Evolutionary conservation across 2,113 vertebrate species (phyloP).

Genomic region (Lipophrys pholis): DNA sequence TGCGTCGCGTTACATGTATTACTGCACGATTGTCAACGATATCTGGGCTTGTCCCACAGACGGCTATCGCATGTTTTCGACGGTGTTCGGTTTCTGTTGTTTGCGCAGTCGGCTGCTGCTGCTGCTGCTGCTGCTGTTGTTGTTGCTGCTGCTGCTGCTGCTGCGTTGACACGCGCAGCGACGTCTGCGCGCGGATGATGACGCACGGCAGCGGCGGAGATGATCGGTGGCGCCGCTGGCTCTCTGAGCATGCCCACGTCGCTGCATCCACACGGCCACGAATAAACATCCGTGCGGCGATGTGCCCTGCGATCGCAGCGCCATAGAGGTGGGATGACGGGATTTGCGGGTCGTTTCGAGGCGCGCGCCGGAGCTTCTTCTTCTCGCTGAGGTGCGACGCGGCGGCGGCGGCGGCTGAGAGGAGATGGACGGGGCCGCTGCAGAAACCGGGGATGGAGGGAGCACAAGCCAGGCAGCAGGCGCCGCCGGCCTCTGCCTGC

Average conservation of each 20-base stretch:
- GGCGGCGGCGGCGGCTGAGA: slow-evolving; percentile 20
- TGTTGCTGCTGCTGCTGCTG: not conserved
- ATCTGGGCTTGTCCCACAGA: too few species aligned
- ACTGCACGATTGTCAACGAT: too few species aligned
- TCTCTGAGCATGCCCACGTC: slow-evolving; percentile 4
- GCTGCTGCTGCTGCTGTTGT: slow-evolving; percentile 22
- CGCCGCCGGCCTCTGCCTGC: slow-evolving; percentile 39
- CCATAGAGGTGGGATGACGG: slow-evolving; percentile 10
- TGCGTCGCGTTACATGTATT: too few species aligned
- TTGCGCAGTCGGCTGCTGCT: too few species aligned
- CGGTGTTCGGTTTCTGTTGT: too few species aligned
- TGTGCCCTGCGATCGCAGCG: not conserved
- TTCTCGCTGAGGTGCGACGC: slow-evolving; percentile 27
- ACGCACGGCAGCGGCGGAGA: slow-evolving; percentile 57
- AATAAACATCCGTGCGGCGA: not conserved
- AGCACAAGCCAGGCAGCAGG: slow-evolving; percentile 45
- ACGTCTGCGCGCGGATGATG: slow-evolving; percentile 42
- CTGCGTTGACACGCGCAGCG: slow-evolving; percentile 11
- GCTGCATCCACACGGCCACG: not conserved
- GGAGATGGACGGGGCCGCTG: slow-evolving; percentile 69
- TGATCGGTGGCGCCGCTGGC: slow-evolving; percentile 44
- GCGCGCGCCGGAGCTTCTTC: not conserved
- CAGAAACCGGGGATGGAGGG: slow-evolving; percentile 45
- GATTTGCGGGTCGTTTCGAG: not conserved
- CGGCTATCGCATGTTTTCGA: too few species aligned